Evolutionary conservation across 2,797 vertebrate species (phyloP).

Genomic region (Scyliorhinus canicula): DNA sequence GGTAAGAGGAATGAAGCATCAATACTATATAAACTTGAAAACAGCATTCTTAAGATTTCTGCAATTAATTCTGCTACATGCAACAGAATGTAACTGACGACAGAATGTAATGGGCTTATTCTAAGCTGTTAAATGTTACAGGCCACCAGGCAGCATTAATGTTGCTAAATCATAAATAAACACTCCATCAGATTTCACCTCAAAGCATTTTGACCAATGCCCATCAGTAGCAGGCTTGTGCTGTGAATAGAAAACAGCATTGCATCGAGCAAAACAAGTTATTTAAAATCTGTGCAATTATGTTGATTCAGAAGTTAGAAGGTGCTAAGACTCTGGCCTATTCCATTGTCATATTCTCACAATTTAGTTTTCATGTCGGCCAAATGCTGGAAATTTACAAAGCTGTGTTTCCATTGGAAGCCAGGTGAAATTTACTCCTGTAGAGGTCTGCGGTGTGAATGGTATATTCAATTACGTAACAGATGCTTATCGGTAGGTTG

Average conservation of each 20-base stretch:
- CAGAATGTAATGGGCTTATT: background rate
- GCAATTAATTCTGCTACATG: background rate
- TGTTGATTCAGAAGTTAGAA: background rate
- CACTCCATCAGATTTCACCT: background rate
- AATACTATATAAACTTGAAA: background rate
- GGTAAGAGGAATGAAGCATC: background rate
- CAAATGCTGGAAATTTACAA: background rate
- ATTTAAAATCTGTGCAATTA: background rate
- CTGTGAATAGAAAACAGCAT: background rate
- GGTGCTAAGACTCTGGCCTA: background rate
- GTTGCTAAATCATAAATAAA: background rate
- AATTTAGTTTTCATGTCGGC: background rate
- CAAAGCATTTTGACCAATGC: background rate
- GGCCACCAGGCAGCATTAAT: background rate
- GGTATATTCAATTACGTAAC: background rate
- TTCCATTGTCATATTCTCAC: background rate
- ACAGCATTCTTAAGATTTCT: background rate
- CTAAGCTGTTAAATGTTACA: background rate
- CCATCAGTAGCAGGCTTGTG: background rate
- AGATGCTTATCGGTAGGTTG: background rate
- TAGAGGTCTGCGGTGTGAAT: background rate
- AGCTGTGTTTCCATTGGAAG: background rate
- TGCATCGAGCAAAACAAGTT: background rate
- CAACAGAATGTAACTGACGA: background rate
- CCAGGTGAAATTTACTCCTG: background rate